Evolutionary conservation across 1,140 invertebrate species (phyloP).

Genomic region (Harlomillsia oculata): DNA sequence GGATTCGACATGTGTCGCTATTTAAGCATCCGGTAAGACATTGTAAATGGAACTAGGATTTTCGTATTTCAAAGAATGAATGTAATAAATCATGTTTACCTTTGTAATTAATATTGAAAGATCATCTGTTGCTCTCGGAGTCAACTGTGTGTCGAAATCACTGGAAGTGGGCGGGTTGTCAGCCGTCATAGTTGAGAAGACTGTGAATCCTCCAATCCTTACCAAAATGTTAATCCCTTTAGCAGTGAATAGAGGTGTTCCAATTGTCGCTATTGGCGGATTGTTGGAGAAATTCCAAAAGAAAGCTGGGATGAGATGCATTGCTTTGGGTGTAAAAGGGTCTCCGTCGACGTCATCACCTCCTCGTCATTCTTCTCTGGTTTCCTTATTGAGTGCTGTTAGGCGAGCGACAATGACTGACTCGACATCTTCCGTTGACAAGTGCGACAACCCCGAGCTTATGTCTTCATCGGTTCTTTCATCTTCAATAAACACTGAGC

Average conservation of each 20-base stretch:
- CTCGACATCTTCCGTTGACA: too few species aligned
- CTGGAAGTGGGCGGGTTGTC: conserved; percentile 20
- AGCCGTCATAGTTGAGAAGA: conserved; percentile 30
- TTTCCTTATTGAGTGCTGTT: too few species aligned
- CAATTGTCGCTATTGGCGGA: conserved; percentile 29
- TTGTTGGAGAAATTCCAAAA: conserved; percentile 12
- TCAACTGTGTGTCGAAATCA: conserved; percentile 27
- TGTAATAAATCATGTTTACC: not conserved
- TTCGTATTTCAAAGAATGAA: not conserved
- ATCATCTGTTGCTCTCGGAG: conserved; percentile 23
- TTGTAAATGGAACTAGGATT: not conserved
- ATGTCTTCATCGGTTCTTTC: too few species aligned
- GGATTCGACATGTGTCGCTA: conserved; percentile 17
- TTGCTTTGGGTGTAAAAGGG: conserved; percentile 35
- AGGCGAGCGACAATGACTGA: too few species aligned
- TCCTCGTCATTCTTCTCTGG: too few species aligned
- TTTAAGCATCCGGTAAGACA: conserved; percentile 1
- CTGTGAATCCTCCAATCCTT: conserved; percentile 32
- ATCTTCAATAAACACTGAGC: too few species aligned
- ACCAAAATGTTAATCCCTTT: conserved; percentile 33
- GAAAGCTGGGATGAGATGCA: conserved; percentile 20
- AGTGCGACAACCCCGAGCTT: too few species aligned
- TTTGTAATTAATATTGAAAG: conserved; percentile 6
- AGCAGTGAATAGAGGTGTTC: conserved; percentile 17
- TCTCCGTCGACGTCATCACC: too few species aligned